These are phyloP conservation scores for Pholis gunnellus DNA, from an alignment of 2,113 vertebrate species.

Conservation along the genomic window DNA sequence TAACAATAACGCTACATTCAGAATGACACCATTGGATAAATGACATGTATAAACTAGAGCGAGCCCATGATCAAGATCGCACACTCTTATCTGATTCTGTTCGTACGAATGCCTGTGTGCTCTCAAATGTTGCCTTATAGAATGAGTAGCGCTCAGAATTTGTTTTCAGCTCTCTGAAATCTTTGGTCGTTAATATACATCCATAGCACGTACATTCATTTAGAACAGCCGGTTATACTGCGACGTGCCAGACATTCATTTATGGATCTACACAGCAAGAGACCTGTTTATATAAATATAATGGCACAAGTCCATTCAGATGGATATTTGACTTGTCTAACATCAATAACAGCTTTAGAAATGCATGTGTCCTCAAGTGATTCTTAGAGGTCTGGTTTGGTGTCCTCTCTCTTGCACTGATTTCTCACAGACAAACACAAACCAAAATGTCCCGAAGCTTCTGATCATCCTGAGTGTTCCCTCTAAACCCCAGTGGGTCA, in stretches of 20 bases:
- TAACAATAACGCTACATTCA: too few species aligned
- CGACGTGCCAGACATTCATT: background rate
- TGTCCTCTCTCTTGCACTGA: constrained; percentile 31
- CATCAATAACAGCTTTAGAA: background rate
- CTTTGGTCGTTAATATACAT: background rate
- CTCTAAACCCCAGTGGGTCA: constrained; percentile 27
- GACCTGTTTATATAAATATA: too few species aligned
- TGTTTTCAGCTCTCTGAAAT: background rate
- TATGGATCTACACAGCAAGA: background rate
- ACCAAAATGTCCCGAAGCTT: constrained; percentile 30
- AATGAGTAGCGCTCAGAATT: background rate
- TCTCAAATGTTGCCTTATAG: background rate
- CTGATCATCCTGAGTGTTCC: constrained; percentile 35
- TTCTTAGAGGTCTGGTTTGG: constrained; percentile 2
- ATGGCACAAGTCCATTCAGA: too few species aligned
- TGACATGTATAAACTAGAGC: too few species aligned
- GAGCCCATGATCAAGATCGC: background rate
- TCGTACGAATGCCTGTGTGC: background rate
- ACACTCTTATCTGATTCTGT: background rate
- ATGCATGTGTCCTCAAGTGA: background rate
- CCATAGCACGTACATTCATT: background rate
- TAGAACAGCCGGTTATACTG: background rate
- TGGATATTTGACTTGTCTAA: background rate
- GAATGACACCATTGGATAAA: too few species aligned
- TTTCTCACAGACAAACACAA: constrained; percentile 36